Conservation (phyloP, 2,888 invertebrate genomes). For the Byasa hedistus region DNA sequence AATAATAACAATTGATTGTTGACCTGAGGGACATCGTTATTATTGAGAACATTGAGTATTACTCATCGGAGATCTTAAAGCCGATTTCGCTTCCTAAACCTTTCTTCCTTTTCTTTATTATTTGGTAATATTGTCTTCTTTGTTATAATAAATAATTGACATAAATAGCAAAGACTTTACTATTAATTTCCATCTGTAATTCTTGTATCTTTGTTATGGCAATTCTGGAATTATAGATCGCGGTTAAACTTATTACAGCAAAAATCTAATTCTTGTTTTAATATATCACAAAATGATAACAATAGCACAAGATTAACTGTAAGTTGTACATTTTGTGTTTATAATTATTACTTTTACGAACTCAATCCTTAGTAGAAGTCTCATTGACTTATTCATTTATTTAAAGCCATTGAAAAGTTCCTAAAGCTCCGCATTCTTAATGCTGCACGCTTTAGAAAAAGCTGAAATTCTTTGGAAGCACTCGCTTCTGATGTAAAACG, state of each 20-base stretch:
- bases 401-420: not conserved
- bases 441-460: not conserved
- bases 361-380: not conserved
- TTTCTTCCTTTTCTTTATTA: not conserved
- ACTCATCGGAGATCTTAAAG: conserved; percentile 9
- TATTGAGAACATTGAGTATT: conserved; percentile 6
- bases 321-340: not conserved
- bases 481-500: not conserved
- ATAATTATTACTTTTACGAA: not conserved
- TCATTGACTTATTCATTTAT: not conserved
- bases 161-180: too few species aligned
- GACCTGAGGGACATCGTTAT: conserved; percentile 8
- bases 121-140: conserved; percentile 1
- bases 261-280: not conserved
- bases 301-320: not conserved
- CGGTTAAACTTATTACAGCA: too few species aligned
- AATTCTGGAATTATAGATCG: too few species aligned
- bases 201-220: too few species aligned
- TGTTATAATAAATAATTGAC: too few species aligned
- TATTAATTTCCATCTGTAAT: too few species aligned
- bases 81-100: conserved; percentile 3
- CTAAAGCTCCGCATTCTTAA: not conserved
- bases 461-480: not conserved
- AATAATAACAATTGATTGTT: too few species aligned
- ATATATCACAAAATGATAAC: not conserved